Evolutionary conservation across 2,888 invertebrate species (phyloP).

Genomic region (Hybos culiciformis): DNA sequence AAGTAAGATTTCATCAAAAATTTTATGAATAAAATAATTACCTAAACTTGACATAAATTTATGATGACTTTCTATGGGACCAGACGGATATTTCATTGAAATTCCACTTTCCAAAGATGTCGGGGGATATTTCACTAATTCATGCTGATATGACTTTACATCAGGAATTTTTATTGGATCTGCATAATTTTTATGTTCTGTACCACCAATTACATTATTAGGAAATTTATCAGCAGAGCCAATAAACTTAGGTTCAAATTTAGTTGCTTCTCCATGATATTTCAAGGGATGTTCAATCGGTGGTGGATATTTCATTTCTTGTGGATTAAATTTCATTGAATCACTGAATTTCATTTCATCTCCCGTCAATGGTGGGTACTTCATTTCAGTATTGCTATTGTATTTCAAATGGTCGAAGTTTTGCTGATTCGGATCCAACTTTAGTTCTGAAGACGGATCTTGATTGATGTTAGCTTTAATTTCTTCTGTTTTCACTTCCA

Average conservation of each 20-base stretch:
- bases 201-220: slow-evolving; percentile 20
- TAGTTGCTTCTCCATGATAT: slow-evolving; percentile 22
- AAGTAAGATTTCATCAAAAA: too few relatives aligned
- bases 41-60: slow-evolving; percentile 7
- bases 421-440: slow-evolving; percentile 18
- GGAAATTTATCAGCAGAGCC: slow-evolving; percentile 27
- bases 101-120: slow-evolving; percentile 13
- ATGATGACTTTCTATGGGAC: slow-evolving; percentile 14
- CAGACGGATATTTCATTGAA: slow-evolving; percentile 21
- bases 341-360: slow-evolving; percentile 33
- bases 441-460: background rate
- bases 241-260: slow-evolving; percentile 35
- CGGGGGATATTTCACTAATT: slow-evolving; percentile 16
- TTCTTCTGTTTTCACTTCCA: slow-evolving; percentile 43
- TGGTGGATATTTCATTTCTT: slow-evolving; percentile 38
- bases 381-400: slow-evolving; percentile 17
- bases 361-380: slow-evolving; percentile 29
- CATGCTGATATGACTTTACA: slow-evolving; percentile 26
- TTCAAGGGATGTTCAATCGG: slow-evolving; percentile 27
- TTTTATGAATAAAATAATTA: slow-evolving; percentile 3
- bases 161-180: slow-evolving; percentile 32
- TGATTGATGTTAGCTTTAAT: slow-evolving; percentile 20
- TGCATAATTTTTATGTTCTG: slow-evolving; percentile 12
- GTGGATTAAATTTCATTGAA: slow-evolving; percentile 21
- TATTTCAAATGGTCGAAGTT: slow-evolving; percentile 14